Percentiles rank a stretch among this genome's conserved stretches.
phyloP scores from a whole-genome alignment of 1,140 invertebrate species.

The Drosophila ohnishii region DNA sequence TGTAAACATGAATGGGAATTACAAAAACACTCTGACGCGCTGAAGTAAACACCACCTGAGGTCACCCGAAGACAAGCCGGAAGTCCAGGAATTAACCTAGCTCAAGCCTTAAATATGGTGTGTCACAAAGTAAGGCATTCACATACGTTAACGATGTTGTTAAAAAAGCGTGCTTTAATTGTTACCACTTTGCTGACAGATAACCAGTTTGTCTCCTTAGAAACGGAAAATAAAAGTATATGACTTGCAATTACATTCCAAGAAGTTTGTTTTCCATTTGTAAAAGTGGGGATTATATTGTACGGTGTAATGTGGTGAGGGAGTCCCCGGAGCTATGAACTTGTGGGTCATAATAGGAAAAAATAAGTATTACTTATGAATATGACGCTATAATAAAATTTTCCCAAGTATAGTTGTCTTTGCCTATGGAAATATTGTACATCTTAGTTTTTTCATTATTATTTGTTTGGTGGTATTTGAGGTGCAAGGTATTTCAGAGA shows the following conservation, averaged over 20 bases:
- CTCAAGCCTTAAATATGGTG: constrained; percentile 4
- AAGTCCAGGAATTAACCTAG: constrained; percentile 45
- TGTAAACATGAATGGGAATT: constrained; percentile 48
- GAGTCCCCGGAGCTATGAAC: constrained; percentile 5
- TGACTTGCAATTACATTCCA: constrained; percentile 5
- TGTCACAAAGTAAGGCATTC: constrained; percentile 26
- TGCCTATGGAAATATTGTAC: not conserved
- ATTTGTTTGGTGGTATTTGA: not conserved
- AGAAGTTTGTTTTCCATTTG: constrained; percentile 8
- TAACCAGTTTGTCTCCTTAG: constrained; percentile 29
- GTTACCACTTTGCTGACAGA: constrained; percentile 5
- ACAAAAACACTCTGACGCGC: constrained; percentile 19
- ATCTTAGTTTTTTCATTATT: not conserved
- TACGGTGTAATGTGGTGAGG: constrained; percentile 1
- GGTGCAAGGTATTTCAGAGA: not conserved
- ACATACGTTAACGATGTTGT: constrained; percentile 31
- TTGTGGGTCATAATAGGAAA: not conserved
- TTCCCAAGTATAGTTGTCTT: not conserved
- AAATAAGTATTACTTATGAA: not conserved
- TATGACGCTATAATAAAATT: not conserved
- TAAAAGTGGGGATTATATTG: not conserved
- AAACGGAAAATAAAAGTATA: constrained; percentile 11
- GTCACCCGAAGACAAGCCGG: constrained; percentile 32
- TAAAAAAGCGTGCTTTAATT: constrained; percentile 36
- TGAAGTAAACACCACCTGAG: constrained; percentile 17